These are phyloP conservation scores for Cyprinodon brontotheroides DNA, from an alignment of 2,113 vertebrate species.

Conservation along the genomic window DNA sequence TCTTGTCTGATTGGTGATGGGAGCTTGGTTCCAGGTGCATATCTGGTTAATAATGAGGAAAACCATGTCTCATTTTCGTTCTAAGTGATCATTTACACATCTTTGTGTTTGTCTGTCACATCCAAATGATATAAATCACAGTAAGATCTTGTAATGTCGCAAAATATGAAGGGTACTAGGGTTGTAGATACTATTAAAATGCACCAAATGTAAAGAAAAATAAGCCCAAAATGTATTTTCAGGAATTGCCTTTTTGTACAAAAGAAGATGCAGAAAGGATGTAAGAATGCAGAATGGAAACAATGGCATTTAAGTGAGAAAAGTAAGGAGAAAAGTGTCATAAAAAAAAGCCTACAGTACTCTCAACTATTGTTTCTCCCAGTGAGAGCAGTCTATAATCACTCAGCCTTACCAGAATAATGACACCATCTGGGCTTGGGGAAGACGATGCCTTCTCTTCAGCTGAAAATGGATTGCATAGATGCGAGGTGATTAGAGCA, in stretches of 20 bases:
- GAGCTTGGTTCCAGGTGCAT: no score
- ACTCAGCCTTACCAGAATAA: constrained; percentile 81
- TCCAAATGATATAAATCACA: no score
- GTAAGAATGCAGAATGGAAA: not conserved
- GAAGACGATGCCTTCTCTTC: constrained; percentile 73
- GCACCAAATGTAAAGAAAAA: not conserved
- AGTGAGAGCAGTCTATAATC: constrained; percentile 77
- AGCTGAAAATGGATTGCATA: constrained; percentile 78
- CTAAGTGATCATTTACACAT: not conserved
- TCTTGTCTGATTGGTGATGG: no score
- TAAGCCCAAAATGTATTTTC: no score
- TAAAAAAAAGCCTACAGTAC: constrained; percentile 65
- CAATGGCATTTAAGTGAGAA: constrained; percentile 14
- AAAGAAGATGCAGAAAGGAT: not conserved
- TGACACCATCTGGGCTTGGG: constrained; percentile 81
- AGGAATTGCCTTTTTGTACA: not conserved
- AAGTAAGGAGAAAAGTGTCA: constrained; percentile 24
- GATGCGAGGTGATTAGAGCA: constrained; percentile 77
- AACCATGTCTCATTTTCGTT: not conserved
- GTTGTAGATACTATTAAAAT: not conserved
- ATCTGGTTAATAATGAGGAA: not conserved
- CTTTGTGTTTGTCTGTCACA: no score
- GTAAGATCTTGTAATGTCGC: not conserved
- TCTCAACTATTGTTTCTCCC: constrained; percentile 73
- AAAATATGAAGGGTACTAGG: not conserved